Base-by-base conservation (phyloP, 1,140 invertebrate species). In the Euura saliciscinereae region DNA sequence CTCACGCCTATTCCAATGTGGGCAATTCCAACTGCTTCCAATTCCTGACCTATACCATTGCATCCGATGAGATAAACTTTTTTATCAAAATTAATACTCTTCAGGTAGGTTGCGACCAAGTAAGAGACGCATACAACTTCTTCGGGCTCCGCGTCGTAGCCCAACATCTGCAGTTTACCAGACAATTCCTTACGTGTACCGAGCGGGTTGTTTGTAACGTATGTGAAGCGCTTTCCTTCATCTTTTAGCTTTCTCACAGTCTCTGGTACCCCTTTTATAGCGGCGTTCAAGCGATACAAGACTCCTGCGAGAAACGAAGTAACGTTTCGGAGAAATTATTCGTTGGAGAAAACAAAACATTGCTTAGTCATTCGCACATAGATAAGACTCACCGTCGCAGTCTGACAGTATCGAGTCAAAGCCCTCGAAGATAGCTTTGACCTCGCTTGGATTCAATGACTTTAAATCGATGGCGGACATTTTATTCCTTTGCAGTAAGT, bases 141-240 rank as follows among this genome's bases (percentile, higher is more conserved):
- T 65, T 95, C 91, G 86, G 91, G 85, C 42, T 84, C 86, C 4
- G 92, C 91, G 73, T 91, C 85, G 83, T 94, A 98, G 11, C 94
- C 93, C 70, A 98, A 80, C 43, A 90, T 87, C 69, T 90, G 87
- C 67, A 93, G 94, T 86, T 98, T 98, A 8, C 89, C 80, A 3
- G 93, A 87, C 82, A 96, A 94, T 77, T 97, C 92, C 66, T 91
- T 87, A 71, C 95, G 89, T 0, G 94, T 94, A 87, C 95, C 97
- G 3, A 94, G 96, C 44, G 96, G 97, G 85, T 99, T 99, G 83
- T 99, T 99, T 4, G 97, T 99, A 0, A 98, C 92, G 84, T 94
- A 98, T 83, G 95, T 96, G 71, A 98, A 91, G 83, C 90, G 91
- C 86, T 98, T 99, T 4, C 95, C 95, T 13, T 92, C 69, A 71